Evolutionary conservation across 2,797 vertebrate genomes (phyloP).

Genomic region (Acridotheres tristis): DNA sequence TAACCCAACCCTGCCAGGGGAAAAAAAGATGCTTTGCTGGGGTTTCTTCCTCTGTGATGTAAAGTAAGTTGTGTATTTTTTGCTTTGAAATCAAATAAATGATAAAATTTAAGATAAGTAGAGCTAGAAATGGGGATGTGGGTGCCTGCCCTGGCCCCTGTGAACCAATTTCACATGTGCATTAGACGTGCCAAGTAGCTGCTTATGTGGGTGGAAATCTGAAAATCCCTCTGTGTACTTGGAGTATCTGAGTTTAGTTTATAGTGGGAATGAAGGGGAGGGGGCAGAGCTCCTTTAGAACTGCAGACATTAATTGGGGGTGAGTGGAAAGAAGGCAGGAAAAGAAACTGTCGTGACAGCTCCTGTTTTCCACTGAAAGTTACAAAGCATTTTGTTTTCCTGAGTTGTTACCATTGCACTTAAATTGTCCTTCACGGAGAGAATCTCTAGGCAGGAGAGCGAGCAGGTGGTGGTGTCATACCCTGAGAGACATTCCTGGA

Average conservation of each 20-base stretch:
- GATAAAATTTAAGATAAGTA: neutral
- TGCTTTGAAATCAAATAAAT: constrained; percentile 28
- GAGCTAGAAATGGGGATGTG: neutral
- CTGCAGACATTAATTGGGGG: neutral
- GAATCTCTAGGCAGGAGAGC: neutral
- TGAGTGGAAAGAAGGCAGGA: neutral
- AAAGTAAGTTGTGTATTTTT: neutral
- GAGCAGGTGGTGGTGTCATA: neutral
- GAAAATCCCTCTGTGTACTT: neutral
- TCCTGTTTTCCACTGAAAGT: neutral
- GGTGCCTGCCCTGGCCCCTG: neutral
- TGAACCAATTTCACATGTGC: neutral
- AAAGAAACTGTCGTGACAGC: neutral
- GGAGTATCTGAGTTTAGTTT: neutral
- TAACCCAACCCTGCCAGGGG: neutral
- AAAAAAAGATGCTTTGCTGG: constrained; percentile 17
- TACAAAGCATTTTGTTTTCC: neutral
- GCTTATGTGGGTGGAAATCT: neutral
- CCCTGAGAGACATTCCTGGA: neutral
- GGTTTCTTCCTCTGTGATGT: neutral
- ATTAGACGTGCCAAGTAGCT: neutral
- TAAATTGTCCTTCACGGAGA: neutral
- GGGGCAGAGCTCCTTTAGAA: neutral
- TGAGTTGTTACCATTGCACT: neutral
- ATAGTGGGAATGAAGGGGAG: neutral